Percentiles rank a stretch among this genome's conserved stretches.
Conservation (phyloP, 2,888 invertebrate species). For the Orthonychiurus folsomi region DNA sequence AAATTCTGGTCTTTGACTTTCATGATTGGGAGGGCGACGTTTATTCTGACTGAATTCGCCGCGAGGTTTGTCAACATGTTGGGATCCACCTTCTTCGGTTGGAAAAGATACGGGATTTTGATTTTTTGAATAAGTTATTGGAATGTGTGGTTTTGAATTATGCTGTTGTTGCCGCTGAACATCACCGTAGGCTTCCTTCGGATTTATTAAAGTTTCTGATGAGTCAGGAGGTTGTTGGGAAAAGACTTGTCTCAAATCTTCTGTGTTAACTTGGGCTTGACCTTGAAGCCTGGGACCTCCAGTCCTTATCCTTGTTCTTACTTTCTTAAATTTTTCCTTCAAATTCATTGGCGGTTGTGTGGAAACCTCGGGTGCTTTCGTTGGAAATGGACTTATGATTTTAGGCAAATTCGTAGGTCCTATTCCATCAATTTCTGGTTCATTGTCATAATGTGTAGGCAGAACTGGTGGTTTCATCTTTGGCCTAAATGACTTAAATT, state of each 20-base stretch:
- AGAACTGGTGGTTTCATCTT: constrained; percentile 3
- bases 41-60: background rate
- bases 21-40: background rate
- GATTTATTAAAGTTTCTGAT: background rate
- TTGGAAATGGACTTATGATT: constrained; percentile 9
- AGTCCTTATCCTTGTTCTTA: background rate
- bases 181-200: background rate
- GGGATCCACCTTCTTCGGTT: background rate
- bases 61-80: background rate
- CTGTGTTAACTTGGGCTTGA: constrained; percentile 20
- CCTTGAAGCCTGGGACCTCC: constrained; percentile 14
- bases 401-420: constrained; percentile 16
- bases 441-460: constrained; percentile 10
- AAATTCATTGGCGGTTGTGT: constrained; percentile 14
- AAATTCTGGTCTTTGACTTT: background rate
- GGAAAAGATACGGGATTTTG: background rate
- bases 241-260: constrained; percentile 20
- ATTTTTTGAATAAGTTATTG: background rate
- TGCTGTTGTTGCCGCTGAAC: background rate
- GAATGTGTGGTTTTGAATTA: background rate
- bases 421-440: constrained; percentile 24
- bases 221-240: constrained; percentile 1
- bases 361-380: constrained; percentile 9
- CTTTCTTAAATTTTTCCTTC: constrained; percentile 26
- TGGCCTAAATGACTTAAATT: constrained; percentile 9